These are phyloP conservation scores for Monomorium pharaonis DNA, from an alignment of 1,140 invertebrate genomes.

Conservation along the genomic window DNA sequence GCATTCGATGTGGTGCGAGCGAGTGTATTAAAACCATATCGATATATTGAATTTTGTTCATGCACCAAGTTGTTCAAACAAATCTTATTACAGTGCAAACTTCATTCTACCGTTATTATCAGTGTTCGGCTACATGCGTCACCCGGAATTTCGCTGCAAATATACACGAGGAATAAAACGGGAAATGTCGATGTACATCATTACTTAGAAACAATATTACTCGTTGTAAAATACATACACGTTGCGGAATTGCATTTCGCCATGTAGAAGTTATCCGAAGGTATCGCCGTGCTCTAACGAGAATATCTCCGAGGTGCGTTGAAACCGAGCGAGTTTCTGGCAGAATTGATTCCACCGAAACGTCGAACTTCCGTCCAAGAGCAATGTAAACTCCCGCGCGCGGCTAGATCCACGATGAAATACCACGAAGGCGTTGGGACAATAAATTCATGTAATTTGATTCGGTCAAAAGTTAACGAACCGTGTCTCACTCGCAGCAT, in stretches of 20 bases:
- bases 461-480: constrained; percentile 83
- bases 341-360: constrained; percentile 63
- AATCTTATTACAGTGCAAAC: constrained; percentile 11
- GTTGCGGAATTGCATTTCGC: background rate
- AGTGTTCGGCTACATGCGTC: background rate
- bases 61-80: constrained; percentile 13
- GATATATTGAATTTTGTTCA: background rate
- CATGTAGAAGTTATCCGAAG: background rate
- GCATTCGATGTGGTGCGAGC: background rate
- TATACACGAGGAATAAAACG: background rate
- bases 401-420: constrained; percentile 73
- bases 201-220: constrained; percentile 4
- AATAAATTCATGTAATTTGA: constrained; percentile 83
- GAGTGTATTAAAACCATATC: background rate
- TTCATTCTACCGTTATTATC: background rate
- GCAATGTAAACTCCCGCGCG: constrained; percentile 10
- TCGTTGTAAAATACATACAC: background rate
- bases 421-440: constrained; percentile 79
- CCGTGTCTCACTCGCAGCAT: constrained; percentile 81
- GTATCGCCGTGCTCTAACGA: constrained; percentile 61
- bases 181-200: background rate
- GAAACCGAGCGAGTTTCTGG: constrained; percentile 55
- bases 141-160: background rate
- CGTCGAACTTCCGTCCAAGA: background rate
- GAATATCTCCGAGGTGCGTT: background rate